A percentile compares a stretch with the other conserved stretches of the same genome.
Conservation (phyloP, 2,797 vertebrate genomes). For the Pelodytes ibericus region DNA sequence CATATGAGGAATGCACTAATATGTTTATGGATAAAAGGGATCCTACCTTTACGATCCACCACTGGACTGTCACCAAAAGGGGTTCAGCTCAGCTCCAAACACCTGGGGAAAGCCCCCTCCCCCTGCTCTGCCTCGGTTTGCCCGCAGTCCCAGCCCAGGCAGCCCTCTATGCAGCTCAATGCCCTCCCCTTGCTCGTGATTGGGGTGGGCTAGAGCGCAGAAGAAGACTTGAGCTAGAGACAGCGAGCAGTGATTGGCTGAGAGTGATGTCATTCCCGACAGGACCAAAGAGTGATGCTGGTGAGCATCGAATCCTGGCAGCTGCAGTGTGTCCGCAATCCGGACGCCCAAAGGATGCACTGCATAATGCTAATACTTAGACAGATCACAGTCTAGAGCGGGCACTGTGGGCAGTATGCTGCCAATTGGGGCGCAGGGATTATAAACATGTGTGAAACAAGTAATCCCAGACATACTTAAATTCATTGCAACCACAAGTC, state of each 20-base stretch:
- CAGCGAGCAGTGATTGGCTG: conserved; percentile 32
- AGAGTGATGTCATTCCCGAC: conserved; percentile 48
- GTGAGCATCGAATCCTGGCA: conserved; percentile 2
- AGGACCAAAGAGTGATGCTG: conserved; percentile 11
- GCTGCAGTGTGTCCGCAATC: conserved; percentile 53
- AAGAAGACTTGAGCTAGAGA: not conserved
- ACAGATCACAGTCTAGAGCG: too few relatives aligned
- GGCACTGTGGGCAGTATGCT: too few relatives aligned
- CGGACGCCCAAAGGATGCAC: not conserved
- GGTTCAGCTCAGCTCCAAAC: conserved; percentile 55
- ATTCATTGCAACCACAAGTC: too few relatives aligned
- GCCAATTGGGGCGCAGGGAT: too few relatives aligned
- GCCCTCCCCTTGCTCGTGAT: conserved; percentile 29
- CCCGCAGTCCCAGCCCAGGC: conserved; percentile 49
- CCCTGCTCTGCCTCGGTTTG: conserved; percentile 29
- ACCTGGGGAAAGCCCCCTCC: conserved; percentile 61
- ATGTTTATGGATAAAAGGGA: conserved; percentile 9
- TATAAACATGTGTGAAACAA: too few relatives aligned
- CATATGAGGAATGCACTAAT: too few relatives aligned
- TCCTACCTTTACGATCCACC: conserved; percentile 49
- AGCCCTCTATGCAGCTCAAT: conserved; percentile 42
- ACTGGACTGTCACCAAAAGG: conserved; percentile 60
- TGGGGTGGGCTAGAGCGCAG: conserved; percentile 9
- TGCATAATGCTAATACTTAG: not conserved
- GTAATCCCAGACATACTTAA: too few relatives aligned